Evolutionary conservation across 1,140 invertebrate genomes (phyloP).

Genomic region (Camponotus pennsylvanicus): DNA sequence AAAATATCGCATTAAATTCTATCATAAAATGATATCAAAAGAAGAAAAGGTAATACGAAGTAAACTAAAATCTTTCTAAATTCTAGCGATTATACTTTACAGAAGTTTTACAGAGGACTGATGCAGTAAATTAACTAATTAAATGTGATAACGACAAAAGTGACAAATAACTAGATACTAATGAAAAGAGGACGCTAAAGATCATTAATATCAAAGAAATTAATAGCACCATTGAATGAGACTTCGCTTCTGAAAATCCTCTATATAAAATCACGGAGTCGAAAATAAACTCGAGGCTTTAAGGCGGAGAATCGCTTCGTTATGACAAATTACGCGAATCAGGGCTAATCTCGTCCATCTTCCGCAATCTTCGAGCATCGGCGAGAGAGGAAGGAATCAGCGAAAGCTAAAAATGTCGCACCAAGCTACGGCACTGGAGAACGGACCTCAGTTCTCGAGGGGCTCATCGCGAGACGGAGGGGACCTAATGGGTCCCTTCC

Average conservation of each 20-base stretch:
- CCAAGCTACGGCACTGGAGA: constrained; percentile 57
- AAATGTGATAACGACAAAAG: background rate
- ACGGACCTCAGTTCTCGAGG: constrained; percentile 48
- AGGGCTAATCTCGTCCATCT: constrained; percentile 28
- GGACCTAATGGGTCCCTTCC: constrained; percentile 74
- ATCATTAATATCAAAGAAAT: background rate
- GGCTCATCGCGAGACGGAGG: constrained; percentile 61
- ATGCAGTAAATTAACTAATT: background rate
- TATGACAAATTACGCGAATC: constrained; percentile 38
- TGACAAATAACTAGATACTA: background rate
- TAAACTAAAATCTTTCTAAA: too few species aligned
- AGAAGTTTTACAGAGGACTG: background rate
- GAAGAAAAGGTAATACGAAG: too few species aligned
- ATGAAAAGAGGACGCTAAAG: background rate
- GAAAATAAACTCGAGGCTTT: background rate
- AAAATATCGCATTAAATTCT: too few species aligned
- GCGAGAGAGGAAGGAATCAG: background rate
- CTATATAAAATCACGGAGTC: background rate
- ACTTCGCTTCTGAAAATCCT: background rate
- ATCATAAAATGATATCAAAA: too few species aligned
- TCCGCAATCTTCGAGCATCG: constrained; percentile 14
- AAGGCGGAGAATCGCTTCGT: constrained; percentile 32
- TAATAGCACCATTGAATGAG: background rate
- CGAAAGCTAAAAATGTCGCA: background rate
- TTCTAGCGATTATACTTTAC: too few species aligned